These are phyloP conservation scores for Hemicordylus capensis DNA, from an alignment of 2,113 vertebrate genomes.

Conservation along the genomic window DNA sequence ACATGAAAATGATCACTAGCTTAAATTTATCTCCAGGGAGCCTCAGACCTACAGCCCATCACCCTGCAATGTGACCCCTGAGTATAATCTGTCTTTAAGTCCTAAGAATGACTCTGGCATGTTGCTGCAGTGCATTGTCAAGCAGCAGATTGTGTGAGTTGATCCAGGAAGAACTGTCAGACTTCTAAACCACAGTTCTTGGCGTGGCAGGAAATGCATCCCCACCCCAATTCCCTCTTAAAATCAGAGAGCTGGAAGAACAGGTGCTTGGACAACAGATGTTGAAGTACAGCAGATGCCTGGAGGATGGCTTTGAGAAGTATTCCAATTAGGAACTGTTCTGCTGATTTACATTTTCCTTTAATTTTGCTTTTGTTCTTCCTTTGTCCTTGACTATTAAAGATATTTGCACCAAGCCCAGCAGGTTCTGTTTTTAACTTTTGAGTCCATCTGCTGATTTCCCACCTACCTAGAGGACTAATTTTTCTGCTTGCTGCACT, in stretches of 20 bases:
- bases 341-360: conserved; percentile 15
- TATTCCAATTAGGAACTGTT: conserved; percentile 20
- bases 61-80: neutral
- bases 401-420: neutral
- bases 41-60: neutral
- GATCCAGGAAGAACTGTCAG: neutral
- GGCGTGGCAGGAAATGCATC: neutral
- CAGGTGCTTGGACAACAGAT: conserved; percentile 26
- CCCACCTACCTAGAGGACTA: neutral
- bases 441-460: conserved; percentile 11
- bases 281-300: conserved; percentile 2
- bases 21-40: neutral
- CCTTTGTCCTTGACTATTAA: neutral
- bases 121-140: neutral
- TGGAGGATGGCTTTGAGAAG: neutral
- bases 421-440: conserved; percentile 11
- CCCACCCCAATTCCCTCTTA: neutral
- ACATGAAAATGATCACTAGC: neutral
- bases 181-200: neutral
- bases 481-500: neutral
- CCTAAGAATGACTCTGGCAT: neutral
- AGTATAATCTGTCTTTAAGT: neutral
- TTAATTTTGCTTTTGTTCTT: conserved; percentile 9
- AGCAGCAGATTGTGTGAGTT: neutral
- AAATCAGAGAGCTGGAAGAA: neutral